Conservation (phyloP, 2,797 vertebrate species). For the Miichthys miiuy region DNA sequence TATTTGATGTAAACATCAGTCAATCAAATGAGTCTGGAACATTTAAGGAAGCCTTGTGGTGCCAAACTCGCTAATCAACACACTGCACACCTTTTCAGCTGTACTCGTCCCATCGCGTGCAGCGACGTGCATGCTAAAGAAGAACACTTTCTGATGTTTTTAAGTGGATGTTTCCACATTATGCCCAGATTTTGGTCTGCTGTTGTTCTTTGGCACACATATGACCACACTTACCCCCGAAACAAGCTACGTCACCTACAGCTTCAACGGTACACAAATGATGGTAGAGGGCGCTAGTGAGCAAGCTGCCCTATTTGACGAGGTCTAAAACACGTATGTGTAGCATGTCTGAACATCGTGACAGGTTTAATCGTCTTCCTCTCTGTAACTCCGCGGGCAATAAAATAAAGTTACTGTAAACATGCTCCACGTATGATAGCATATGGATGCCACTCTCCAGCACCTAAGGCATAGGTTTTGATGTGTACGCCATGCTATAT, state of each 20-base stretch:
- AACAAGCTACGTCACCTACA: too few relatives aligned
- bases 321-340: too few relatives aligned
- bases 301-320: too few relatives aligned
- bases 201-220: neutral
- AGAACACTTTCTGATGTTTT: too few relatives aligned
- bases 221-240: too few relatives aligned
- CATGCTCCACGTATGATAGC: conserved; percentile 59
- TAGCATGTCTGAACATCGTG: neutral
- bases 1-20: neutral
- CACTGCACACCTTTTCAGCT: neutral
- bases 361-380: neutral
- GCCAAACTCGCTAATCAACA: neutral
- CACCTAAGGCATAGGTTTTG: conserved; percentile 70
- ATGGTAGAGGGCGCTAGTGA: too few relatives aligned
- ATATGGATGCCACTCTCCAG: conserved; percentile 65
- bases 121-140: too few relatives aligned
- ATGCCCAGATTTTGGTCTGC: neutral
- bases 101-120: neutral
- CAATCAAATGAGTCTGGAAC: neutral
- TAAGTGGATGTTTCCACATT: neutral
- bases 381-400: conserved; percentile 10
- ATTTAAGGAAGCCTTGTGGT: neutral
- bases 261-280: neutral
- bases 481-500: conserved; percentile 68
- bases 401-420: conserved; percentile 55